Evolutionary conservation across 2,888 invertebrate genomes (phyloP).

Genomic region (Protonemura montana): DNA sequence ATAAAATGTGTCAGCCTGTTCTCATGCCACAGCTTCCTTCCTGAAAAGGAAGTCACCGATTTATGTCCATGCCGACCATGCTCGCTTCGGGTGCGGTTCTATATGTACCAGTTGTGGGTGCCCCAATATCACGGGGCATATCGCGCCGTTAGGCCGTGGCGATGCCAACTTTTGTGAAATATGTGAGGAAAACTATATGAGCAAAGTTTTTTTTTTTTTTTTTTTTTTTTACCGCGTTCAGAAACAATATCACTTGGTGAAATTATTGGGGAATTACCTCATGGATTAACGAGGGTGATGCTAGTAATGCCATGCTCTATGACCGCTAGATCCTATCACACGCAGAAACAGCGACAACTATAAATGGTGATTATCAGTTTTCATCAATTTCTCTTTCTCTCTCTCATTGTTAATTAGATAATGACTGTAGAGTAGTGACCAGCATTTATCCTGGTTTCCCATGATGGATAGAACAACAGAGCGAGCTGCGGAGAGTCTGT

Average conservation of each 20-base stretch:
- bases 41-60: not conserved
- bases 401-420: constrained; percentile 5
- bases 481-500: not conserved
- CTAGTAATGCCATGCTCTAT: not conserved
- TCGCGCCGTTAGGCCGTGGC: not conserved
- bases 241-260: not conserved
- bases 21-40: not conserved
- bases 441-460: not conserved
- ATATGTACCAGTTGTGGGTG: not conserved
- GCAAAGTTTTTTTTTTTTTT: too few relatives aligned
- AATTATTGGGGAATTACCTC: not conserved
- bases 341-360: not conserved
- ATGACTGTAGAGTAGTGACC: not conserved
- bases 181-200: not conserved
- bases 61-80: not conserved
- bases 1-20: not conserved
- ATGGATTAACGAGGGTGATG: not conserved
- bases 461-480: constrained; percentile 12
- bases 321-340: not conserved
- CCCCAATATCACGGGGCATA: not conserved
- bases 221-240: not conserved
- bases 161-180: not conserved
- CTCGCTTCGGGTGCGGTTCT: not conserved
- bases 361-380: constrained; percentile 1
- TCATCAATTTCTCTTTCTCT: constrained; percentile 12